Conservation (phyloP, 2,797 vertebrate species). For the Presbytis comata region DNA sequence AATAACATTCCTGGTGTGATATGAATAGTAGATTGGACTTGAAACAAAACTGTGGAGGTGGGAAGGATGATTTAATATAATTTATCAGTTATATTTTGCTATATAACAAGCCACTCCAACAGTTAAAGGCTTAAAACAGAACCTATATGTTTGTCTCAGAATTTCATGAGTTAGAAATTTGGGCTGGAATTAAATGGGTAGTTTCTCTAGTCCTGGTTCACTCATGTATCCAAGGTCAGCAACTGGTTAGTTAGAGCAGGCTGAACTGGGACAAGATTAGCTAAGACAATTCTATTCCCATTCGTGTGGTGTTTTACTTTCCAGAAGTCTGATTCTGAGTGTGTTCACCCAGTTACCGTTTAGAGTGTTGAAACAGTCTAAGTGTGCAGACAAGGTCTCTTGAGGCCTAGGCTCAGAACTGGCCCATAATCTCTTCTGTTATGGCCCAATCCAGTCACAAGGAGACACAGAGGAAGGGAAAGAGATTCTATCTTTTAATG, state of each 20-base stretch:
- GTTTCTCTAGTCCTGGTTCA: background rate
- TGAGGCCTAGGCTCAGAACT: background rate
- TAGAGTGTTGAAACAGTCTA: background rate
- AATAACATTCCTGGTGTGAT: background rate
- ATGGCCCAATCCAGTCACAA: background rate
- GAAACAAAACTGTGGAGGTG: background rate
- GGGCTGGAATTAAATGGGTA: background rate
- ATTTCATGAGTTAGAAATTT: background rate
- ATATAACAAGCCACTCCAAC: background rate
- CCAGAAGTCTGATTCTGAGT: background rate
- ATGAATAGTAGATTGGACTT: background rate
- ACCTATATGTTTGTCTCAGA: background rate
- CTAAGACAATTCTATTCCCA: background rate
- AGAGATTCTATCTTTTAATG: background rate
- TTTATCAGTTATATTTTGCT: background rate
- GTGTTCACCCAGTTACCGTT: background rate
- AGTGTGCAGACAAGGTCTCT: background rate
- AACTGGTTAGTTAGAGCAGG: background rate
- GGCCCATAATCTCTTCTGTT: background rate
- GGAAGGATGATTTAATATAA: background rate
- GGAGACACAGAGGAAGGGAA: accelerated
- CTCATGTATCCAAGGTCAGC: background rate
- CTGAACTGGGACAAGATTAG: background rate
- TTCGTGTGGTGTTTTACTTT: background rate
- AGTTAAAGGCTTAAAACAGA: background rate